Evolutionary conservation across 2,797 vertebrate species (phyloP), one percentile per base, ranked within the genome.

Genomic region (Anguilla marmorata): DNA sequence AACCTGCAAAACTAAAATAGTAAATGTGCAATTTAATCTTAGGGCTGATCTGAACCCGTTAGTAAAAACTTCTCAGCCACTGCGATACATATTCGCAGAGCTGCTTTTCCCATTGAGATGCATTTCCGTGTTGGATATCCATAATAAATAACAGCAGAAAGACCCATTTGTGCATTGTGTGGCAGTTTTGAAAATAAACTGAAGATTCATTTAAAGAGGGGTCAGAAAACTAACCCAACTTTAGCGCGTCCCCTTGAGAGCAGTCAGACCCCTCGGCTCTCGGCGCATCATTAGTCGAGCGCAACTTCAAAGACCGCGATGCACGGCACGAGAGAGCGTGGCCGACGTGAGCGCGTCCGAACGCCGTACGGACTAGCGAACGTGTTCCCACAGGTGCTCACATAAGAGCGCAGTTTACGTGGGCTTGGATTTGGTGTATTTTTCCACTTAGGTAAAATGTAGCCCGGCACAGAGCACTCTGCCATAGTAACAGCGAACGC

Each of bases 401-500:
- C n/a, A 41, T 3, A 41, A 41, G 21, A 45, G 41, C 9, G 1
- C 79, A 48, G 16, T 82, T 82, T 30, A 50, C 24, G 21, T 82
- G 79, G 45, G 21, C 19, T 50, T 48, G 16, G 5, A 48, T 82
- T 24, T 24, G 19, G 41, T 82, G 45, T 82, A 37, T 82, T 82
- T 82, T 80, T 74, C 30, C 45, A 41, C 21, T 27, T 21, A 27
- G 33, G n/a, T 27, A 69, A 9, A 50, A 82, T 82, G 27, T 60
- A 84, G 27, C 80, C 41, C 69, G 60, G 1, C 48, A n/a, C 19
- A 37, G 58, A 21, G 33, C 80, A 52, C 27, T 69, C 41, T 82
- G n/a, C 66, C 66, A 87, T 56, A 21, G 24, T 84, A 52, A 87
- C 19, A 66, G 27, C 33, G 19, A 52, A 87, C 5, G 84, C 84